Evolutionary conservation across 2,113 vertebrate species (phyloP).

Genomic region (Micronycteris hirsuta): DNA sequence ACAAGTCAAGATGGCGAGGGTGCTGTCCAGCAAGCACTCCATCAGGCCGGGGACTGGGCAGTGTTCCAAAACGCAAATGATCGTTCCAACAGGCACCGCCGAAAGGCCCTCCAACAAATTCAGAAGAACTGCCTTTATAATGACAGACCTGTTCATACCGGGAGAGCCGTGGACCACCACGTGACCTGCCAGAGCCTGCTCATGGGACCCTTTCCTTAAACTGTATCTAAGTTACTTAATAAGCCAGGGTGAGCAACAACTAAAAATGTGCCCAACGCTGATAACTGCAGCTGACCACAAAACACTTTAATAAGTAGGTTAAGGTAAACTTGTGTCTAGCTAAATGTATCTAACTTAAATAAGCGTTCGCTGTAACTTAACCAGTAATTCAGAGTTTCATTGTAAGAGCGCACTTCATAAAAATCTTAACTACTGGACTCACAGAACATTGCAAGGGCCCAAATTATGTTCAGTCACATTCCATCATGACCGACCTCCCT

Average conservation of each 20-base stretch:
- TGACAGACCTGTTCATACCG: background rate
- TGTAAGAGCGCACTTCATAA: constrained; percentile 15
- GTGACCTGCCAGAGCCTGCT: background rate
- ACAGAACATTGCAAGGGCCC: background rate
- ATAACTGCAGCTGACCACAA: background rate
- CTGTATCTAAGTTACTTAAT: background rate
- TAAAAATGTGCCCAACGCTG: background rate
- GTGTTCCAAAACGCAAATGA: background rate
- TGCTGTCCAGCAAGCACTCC: background rate
- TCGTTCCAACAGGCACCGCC: background rate
- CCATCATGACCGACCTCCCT: background rate
- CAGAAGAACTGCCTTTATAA: background rate
- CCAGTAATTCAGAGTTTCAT: background rate
- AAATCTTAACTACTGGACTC: background rate
- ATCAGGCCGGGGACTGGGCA: background rate
- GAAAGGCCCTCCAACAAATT: background rate
- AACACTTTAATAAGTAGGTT: background rate
- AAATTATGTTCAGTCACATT: background rate
- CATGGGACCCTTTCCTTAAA: background rate
- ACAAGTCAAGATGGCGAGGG: background rate
- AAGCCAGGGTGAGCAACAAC: background rate
- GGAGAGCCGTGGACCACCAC: background rate
- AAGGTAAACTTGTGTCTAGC: background rate
- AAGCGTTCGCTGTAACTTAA: background rate
- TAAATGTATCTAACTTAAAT: background rate